Conservation (phyloP, 2,113 vertebrate species). For the Chlamydotis undulata region DNA sequence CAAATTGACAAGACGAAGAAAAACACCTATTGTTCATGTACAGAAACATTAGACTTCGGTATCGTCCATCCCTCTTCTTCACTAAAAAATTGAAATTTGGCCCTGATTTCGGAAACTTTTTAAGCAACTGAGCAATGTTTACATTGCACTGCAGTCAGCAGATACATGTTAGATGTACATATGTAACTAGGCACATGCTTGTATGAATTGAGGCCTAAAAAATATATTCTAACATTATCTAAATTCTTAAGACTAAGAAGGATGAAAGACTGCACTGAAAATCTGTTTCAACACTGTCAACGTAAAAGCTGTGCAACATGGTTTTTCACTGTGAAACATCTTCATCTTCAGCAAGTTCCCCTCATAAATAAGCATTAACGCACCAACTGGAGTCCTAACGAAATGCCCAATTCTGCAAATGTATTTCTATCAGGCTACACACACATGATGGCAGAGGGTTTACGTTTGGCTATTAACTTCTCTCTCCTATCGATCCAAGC, state of each 20-base stretch:
- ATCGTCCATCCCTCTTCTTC: background rate
- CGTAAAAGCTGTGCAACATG: slow-evolving; percentile 9
- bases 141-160: background rate
- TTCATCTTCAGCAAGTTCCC: background rate
- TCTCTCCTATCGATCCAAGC: background rate
- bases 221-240: background rate
- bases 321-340: background rate
- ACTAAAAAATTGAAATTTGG: background rate
- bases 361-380: background rate
- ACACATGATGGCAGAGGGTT: background rate
- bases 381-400: background rate
- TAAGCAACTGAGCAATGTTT: background rate
- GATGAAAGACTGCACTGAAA: slow-evolving; percentile 41
- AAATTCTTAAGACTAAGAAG: background rate
- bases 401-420: background rate
- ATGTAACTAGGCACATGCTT: slow-evolving; percentile 33
- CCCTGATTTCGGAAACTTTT: slow-evolving; percentile 8
- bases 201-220: slow-evolving; percentile 20
- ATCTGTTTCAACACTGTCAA: slow-evolving; percentile 10
- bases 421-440: background rate
- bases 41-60: background rate
- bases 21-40: background rate
- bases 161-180: background rate
- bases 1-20: background rate
- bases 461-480: background rate